These are phyloP conservation scores for Hirudinaria manillensis DNA, from an alignment of 2,888 invertebrate species.

Conservation along the genomic window DNA sequence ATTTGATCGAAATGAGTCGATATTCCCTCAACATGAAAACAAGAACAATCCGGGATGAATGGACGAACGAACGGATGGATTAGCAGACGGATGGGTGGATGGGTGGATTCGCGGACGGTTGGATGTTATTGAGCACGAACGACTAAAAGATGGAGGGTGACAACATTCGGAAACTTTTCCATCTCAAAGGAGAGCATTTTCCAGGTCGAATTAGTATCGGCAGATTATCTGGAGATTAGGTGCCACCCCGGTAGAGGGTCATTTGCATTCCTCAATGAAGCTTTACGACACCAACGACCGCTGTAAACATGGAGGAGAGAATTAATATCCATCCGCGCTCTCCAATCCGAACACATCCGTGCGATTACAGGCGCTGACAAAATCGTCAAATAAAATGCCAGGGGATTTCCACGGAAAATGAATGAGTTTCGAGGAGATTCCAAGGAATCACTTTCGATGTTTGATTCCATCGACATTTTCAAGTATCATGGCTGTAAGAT, in stretches of 20 bases:
- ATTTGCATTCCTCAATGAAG: conserved; percentile 13
- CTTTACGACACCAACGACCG: conserved; percentile 15
- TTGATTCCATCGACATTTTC: too few relatives aligned
- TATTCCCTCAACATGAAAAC: too few relatives aligned
- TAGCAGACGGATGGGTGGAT: not conserved
- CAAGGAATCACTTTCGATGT: too few relatives aligned
- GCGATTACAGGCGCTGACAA: too few relatives aligned
- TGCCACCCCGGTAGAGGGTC: conserved; percentile 1
- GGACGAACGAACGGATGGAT: not conserved
- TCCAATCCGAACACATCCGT: not conserved
- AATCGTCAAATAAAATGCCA: too few relatives aligned
- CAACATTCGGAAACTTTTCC: not conserved
- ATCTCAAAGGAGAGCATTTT: not conserved
- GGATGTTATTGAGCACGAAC: conserved; percentile 8
- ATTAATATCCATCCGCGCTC: not conserved
- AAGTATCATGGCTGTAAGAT: too few relatives aligned
- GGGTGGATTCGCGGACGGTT: not conserved
- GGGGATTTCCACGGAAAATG: too few relatives aligned
- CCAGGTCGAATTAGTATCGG: not conserved
- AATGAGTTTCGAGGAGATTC: too few relatives aligned
- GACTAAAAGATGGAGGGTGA: not conserved
- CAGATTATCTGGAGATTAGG: conserved; percentile 13
- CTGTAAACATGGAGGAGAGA: conserved; percentile 2
- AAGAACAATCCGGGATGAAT: not conserved
- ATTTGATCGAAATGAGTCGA: too few relatives aligned